Conservation (phyloP, 2,113 vertebrate genomes). For the Myrmecobius fasciatus region DNA sequence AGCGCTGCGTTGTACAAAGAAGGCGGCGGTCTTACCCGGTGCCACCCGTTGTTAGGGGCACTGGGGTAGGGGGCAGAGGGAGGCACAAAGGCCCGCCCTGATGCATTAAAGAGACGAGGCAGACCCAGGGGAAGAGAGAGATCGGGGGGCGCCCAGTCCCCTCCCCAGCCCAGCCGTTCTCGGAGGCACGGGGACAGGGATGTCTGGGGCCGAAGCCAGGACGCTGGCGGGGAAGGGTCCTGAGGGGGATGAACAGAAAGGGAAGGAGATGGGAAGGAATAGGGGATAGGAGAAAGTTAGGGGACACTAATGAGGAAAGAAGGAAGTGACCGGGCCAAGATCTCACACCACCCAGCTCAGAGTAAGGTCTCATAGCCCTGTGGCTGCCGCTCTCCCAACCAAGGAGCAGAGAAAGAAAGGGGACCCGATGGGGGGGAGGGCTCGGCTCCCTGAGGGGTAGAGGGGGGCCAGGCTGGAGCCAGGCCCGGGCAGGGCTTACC, state of each 20-base stretch:
- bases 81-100: not conserved
- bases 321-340: not conserved
- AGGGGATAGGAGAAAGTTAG: not conserved
- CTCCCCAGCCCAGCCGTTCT: not conserved
- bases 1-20: not conserved
- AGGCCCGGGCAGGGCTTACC: conserved; percentile 82
- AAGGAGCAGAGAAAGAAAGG: not conserved
- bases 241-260: not conserved
- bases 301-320: not conserved
- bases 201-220: too few relatives aligned
- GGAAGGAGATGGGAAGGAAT: not conserved
- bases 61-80: too few relatives aligned
- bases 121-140: not conserved
- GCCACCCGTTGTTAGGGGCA: too few relatives aligned
- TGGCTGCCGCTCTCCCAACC: too few relatives aligned
- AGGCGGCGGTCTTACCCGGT: too few relatives aligned
- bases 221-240: too few relatives aligned
- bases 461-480: not conserved
- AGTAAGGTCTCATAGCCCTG: not conserved
- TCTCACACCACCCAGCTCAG: not conserved
- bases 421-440: not conserved
- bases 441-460: not conserved
- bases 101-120: not conserved
- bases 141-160: not conserved
- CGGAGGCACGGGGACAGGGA: too few relatives aligned